Evolutionary conservation across 1,140 invertebrate genomes (phyloP).

Genomic region (Hermetia illucens): DNA sequence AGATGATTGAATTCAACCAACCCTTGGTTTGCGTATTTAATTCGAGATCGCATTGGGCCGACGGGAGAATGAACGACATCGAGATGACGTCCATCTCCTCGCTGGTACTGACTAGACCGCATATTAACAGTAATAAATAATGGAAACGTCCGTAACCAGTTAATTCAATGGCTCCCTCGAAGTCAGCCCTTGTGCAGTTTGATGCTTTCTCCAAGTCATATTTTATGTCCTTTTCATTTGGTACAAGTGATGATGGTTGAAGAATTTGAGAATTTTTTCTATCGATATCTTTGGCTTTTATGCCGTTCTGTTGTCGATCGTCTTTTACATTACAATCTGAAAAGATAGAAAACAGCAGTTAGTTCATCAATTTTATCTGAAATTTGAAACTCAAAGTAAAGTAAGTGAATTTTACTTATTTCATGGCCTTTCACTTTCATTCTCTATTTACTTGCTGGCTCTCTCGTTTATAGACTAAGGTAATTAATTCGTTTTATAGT

Average conservation of each 20-base stretch:
- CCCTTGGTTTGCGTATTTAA: conserved; percentile 75
- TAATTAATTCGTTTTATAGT: conserved; percentile 6
- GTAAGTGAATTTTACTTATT: conserved; percentile 2
- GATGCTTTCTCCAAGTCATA: conserved; percentile 1
- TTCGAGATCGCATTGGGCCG: conserved; percentile 80
- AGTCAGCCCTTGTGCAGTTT: conserved; percentile 54
- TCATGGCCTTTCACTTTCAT: conserved; percentile 2
- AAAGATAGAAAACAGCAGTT: conserved; percentile 18
- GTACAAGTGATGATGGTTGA: conserved; percentile 36
- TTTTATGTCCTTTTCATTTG: conserved; percentile 9
- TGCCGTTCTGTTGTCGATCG: conserved; percentile 51
- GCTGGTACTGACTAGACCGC: conserved; percentile 85
- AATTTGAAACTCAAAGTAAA: conserved; percentile 4
- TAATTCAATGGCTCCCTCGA: conserved; percentile 68
- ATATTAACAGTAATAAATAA: conserved; percentile 71
- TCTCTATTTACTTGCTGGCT: conserved; percentile 1
- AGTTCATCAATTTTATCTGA: conserved; percentile 1
- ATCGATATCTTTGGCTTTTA: too few species aligned
- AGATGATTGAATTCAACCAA: conserved; percentile 75
- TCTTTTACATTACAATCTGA: conserved; percentile 65
- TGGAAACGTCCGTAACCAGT: conserved; percentile 87
- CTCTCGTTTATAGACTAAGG: conserved; percentile 1
- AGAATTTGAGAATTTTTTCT: conserved; percentile 58
- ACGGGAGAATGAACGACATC: conserved; percentile 85
- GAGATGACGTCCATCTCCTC: conserved; percentile 94